Percentiles rank a stretch among this genome's conserved stretches.
phyloP scores from a whole-genome alignment of 1,140 invertebrate species.

The Mactra quadrangularis region DNA sequence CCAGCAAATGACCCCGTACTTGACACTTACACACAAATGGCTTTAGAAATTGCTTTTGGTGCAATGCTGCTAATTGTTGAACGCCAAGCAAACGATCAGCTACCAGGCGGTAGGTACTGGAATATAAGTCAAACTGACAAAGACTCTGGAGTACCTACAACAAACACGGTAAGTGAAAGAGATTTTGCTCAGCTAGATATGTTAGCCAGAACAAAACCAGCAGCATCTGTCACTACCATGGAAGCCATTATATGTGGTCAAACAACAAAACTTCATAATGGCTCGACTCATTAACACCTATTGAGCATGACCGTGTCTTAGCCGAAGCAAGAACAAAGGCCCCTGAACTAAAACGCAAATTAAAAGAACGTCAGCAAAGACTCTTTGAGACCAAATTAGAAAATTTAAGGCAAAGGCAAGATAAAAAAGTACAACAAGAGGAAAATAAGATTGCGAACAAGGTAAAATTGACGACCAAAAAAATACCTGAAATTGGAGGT shows the following conservation, averaged over 20 bases:
- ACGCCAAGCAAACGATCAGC: slow-evolving; percentile 55
- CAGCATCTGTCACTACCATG: background rate
- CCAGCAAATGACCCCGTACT: background rate
- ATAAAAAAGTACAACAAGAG: slow-evolving; percentile 12
- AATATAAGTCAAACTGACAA: background rate
- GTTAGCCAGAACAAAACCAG: slow-evolving; percentile 40
- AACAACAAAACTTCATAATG: slow-evolving; percentile 20
- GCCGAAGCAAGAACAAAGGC: slow-evolving; percentile 4
- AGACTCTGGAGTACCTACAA: slow-evolving; percentile 38
- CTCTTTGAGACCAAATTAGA: slow-evolving; percentile 8
- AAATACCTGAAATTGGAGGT: no score
- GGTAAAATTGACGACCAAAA: slow-evolving; percentile 4
- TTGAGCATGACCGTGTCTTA: background rate
- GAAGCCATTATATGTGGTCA: slow-evolving; percentile 30
- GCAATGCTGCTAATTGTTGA: slow-evolving; percentile 54
- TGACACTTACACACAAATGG: slow-evolving; percentile 56
- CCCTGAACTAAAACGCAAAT: background rate
- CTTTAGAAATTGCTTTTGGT: slow-evolving; percentile 23
- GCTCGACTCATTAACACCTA: background rate
- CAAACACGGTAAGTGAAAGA: slow-evolving; percentile 46
- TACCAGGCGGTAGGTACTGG: slow-evolving; percentile 35
- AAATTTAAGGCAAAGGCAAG: slow-evolving; percentile 38
- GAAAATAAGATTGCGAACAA: slow-evolving; percentile 1
- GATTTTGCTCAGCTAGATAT: slow-evolving; percentile 60
- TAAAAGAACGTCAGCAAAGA: slow-evolving; percentile 15